Base-by-base conservation (phyloP, 2,797 vertebrate genomes). In the Sebastolobus altivelis region DNA sequence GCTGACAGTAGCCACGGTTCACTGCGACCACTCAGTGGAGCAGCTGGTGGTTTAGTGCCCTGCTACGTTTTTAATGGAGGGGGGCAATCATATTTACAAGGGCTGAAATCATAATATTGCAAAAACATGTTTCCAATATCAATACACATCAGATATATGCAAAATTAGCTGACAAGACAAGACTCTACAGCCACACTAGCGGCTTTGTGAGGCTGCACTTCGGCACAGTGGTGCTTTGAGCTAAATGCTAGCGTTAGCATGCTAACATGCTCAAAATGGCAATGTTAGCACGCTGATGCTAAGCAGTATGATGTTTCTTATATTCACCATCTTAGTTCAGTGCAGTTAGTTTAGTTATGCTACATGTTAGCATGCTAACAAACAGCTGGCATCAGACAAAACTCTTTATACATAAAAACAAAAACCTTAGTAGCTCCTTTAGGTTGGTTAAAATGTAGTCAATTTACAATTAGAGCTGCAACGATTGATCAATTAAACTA, bases 1-100 rank as follows among this genome's bases (percentile, higher is more conserved):
- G 56, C 65, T 43, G 20, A 54, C 18, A 27, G 40, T 1, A 56
- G 27, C 16, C 31, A 59, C 2, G n/a, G 27, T 38, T 63, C 20
- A 35, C 40, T 5, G 37, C 61, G 68, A 43, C 49, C 58, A 73
- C 16, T 31, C 63, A 79, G 18, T 18, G 56, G 22, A 69, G 73
- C 61, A 58, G 49, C 49, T 67, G 62, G 22, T 40, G 49, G 37
- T 58, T 62, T 22, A n/a, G 33, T 8, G 62, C 20, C 9, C n/a
- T 38, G 16, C 16, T 46, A 46, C 6, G 3, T 37, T 58, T 62
- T 65, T 20, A 72, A 55, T n/a, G 43, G 59, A 63, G 37, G 31
- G 31, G 14, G 12, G 18, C 31, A 18, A 16, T 22, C 2, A 9
- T 56, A 2, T 46, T 59, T 49, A 27, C 31, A n/a, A 27, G 25